Base-by-base conservation (phyloP, 1,140 invertebrate genomes). In the Atopsyche davidsoni region DNA sequence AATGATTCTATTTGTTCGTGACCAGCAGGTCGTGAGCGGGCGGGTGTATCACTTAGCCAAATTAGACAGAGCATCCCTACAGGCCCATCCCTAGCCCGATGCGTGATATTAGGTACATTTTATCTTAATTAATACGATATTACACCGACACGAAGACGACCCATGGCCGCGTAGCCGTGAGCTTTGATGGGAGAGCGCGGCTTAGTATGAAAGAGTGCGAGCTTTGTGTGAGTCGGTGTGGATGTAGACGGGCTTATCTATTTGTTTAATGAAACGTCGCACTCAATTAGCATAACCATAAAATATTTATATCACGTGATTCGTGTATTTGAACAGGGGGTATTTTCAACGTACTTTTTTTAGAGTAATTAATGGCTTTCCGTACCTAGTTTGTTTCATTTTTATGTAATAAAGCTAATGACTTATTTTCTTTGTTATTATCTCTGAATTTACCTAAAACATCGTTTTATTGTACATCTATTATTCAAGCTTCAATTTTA, bases 1-100 rank as follows among this genome's bases (percentile, higher is more conserved):
- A 35, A 51, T 47, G 54, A 50, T 56, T 56, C 44, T 51, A 56
- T 56, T 56, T 56, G 48, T 55, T 31, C 42, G 21, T 28, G 42
- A 23, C 53, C 42, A 38, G 53, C 45, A 43, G 34, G 35, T 21
- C 49, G 47, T 47, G 25, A 56, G 32, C 50, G 23, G 41, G 28
- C 36, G 40, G 41, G 38, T 39, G 43, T 42, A 51, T 53, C 50
- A 57, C 55, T 57, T 57, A 57, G 55, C 43, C 46, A 53, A 57
- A 57, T 57, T 57, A 57, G 51, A 48, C 36, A 24, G 40, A 38
- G 16, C 46, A 16, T 41, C 17, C 19, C 19, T 42, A 45, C 25
- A n/a, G 48, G 40, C 39, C 34, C 36, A 23, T 40, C 40, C 34
- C 46, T 17, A 41, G 40, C 23, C 23, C n/a, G 13, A 35, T 36